A percentile compares a stretch with the other conserved stretches of the same genome.
phyloP scores from a whole-genome alignment of 2,113 vertebrate species.

The Hypanus sabinus region DNA sequence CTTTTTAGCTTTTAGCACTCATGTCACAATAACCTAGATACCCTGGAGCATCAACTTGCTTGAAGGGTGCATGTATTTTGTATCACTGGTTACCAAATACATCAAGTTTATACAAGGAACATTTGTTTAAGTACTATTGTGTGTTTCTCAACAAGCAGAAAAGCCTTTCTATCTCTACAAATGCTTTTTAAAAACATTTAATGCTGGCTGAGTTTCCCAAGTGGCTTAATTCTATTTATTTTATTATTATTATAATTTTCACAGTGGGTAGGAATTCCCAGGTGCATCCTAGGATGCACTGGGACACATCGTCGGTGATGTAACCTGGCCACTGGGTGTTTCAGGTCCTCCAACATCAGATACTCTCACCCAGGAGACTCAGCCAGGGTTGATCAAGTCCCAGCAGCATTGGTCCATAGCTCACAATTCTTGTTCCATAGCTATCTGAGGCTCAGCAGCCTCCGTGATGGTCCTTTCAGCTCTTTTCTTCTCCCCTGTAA shows the following conservation, averaged over 20 bases:
- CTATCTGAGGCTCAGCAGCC: too few relatives aligned
- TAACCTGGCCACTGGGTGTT: too few relatives aligned
- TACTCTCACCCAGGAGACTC: too few relatives aligned
- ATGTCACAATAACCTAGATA: neutral
- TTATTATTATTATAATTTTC: neutral
- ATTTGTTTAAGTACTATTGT: neutral
- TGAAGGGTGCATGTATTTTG: neutral
- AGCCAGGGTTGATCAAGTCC: too few relatives aligned
- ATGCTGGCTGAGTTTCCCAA: neutral
- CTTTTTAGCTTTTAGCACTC: neutral
- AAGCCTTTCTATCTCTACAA: neutral
- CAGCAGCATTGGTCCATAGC: too few relatives aligned
- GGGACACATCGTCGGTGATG: too few relatives aligned
- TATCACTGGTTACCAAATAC: neutral
- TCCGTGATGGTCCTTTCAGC: too few relatives aligned
- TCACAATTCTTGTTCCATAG: too few relatives aligned
- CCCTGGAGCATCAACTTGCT: neutral
- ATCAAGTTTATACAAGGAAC: neutral
- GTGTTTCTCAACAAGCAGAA: neutral
- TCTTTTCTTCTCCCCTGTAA: too few relatives aligned
- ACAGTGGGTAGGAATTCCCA: neutral
- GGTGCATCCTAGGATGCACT: too few relatives aligned
- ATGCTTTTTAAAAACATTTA: neutral
- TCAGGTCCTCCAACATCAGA: too few relatives aligned
- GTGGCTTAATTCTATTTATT: neutral